These are phyloP conservation scores for Drosophila oshimai DNA, from an alignment of 1,140 invertebrate genomes.

Conservation along the genomic window DNA sequence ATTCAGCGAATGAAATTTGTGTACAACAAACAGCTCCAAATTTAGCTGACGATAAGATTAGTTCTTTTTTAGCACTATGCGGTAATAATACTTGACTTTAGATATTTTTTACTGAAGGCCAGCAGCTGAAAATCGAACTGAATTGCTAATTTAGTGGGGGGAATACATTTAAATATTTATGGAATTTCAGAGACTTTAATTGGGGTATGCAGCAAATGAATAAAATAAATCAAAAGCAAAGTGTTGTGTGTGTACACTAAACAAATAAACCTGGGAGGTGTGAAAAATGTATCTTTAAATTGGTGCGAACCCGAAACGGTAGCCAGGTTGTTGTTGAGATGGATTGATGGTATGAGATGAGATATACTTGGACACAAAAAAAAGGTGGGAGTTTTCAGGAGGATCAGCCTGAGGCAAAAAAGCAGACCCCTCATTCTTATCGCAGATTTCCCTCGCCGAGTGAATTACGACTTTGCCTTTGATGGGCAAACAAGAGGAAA, in stretches of 20 bases:
- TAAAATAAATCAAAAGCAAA: constrained; percentile 33
- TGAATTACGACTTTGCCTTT: constrained; percentile 45
- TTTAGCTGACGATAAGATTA: constrained; percentile 32
- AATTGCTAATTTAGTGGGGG: constrained; percentile 33
- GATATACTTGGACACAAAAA: neutral
- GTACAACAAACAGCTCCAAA: constrained; percentile 8
- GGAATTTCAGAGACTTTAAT: constrained; percentile 21
- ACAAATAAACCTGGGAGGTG: constrained; percentile 39
- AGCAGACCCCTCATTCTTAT: constrained; percentile 21
- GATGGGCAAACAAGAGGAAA: constrained; percentile 29
- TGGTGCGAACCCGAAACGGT: constrained; percentile 8
- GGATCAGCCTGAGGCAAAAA: constrained; percentile 14
- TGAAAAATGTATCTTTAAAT: constrained; percentile 47
- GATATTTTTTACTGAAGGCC: neutral
- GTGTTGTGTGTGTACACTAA: constrained; percentile 17
- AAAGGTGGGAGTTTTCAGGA: neutral
- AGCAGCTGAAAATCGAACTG: constrained; percentile 1
- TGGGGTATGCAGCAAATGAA: constrained; percentile 11
- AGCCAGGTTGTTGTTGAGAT: neutral
- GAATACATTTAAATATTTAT: constrained; percentile 24
- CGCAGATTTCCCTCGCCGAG: constrained; percentile 19
- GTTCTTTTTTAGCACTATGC: constrained; percentile 1
- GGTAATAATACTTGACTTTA: constrained; percentile 29
- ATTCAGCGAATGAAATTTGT: constrained; percentile 6
- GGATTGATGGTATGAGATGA: neutral